Conservation (phyloP, 1,140 invertebrate genomes). For the Pantala flavescens region DNA sequence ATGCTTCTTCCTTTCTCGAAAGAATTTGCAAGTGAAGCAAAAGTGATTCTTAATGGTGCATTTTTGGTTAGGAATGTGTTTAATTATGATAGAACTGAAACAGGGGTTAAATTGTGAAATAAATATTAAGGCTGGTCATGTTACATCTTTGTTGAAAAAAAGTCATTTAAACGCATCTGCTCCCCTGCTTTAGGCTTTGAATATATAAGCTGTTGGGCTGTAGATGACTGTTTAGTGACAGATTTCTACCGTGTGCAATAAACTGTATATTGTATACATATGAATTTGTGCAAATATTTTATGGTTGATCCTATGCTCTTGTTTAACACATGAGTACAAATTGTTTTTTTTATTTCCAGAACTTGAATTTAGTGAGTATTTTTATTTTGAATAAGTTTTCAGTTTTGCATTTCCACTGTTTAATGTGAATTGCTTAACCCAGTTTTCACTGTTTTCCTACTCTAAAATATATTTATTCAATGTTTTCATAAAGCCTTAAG, state of each 20-base stretch:
- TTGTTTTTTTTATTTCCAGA: not conserved
- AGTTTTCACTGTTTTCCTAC: not conserved
- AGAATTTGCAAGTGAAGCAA: not conserved
- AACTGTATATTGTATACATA: not conserved
- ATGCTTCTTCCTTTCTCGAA: not conserved
- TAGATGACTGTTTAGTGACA: not conserved
- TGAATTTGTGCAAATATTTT: not conserved
- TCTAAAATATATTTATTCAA: slow-evolving; percentile 6
- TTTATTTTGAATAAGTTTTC: slow-evolving; percentile 3
- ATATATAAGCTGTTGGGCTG: not conserved
- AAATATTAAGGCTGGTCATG: slow-evolving; percentile 6
- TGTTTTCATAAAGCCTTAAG: slow-evolving; percentile 1
- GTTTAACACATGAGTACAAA: slow-evolving; percentile 4
- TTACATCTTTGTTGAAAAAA: slow-evolving; percentile 8
- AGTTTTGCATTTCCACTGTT: not conserved
- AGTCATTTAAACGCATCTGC: slow-evolving; percentile 9
- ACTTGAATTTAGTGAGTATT: not conserved
- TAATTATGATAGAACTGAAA: not conserved
- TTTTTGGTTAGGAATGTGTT: slow-evolving; percentile 1
- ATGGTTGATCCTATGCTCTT: not conserved
- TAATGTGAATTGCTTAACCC: not conserved
- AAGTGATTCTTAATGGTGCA: slow-evolving; percentile 1
- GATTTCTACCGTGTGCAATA: not conserved
- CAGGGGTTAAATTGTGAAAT: slow-evolving; percentile 2
- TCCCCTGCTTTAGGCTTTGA: not conserved